Conservation (phyloP, 2,797 vertebrate species). For the Leucoraja ocellata region DNA sequence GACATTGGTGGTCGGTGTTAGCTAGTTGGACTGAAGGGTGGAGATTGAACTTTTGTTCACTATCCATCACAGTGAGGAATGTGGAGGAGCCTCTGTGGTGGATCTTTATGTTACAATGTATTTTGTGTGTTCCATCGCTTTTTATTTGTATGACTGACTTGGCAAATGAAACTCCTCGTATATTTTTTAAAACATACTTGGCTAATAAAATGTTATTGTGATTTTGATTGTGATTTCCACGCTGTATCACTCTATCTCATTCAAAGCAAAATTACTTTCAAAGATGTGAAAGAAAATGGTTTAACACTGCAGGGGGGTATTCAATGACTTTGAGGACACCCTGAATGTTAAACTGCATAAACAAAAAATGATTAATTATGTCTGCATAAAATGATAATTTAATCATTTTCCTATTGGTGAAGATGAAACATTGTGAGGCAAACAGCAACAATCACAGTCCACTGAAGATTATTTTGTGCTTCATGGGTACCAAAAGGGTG, state of each 20-base stretch:
- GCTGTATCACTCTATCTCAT: neutral
- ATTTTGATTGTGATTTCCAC: no score
- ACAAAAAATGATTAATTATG: conserved; percentile 28
- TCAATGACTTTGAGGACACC: conserved; percentile 1
- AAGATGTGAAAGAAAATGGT: neutral
- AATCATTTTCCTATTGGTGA: conserved; percentile 28
- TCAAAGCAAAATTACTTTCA: neutral
- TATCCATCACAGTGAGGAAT: no score
- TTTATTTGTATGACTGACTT: no score
- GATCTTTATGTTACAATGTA: no score
- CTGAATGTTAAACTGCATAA: neutral
- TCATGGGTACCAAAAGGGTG: neutral
- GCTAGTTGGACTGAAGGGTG: no score
- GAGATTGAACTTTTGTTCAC: no score
- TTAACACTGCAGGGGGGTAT: neutral
- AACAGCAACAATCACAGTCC: no score
- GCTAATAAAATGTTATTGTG: no score
- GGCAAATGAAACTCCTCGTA: no score
- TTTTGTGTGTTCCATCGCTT: no score
- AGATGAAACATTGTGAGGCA: conserved; percentile 3
- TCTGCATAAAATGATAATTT: conserved; percentile 35
- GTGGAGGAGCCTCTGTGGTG: no score
- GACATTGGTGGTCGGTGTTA: neutral
- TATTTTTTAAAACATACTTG: no score
- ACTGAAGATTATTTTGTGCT: conserved; percentile 2